Conservation (phyloP, 2,113 vertebrate species). For the Raja brachyura region DNA sequence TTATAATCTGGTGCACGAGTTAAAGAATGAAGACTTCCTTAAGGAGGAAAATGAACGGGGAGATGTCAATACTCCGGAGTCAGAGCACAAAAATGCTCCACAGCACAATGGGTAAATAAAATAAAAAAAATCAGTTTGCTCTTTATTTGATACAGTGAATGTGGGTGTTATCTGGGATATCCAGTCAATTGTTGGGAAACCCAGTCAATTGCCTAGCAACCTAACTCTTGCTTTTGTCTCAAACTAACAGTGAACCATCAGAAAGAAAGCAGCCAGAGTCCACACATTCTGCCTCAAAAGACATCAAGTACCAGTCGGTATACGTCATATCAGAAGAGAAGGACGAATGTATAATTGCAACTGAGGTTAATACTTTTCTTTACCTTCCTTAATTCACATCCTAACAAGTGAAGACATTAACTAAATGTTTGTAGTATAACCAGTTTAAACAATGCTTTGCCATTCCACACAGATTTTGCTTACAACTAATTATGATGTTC, state of each 20-base stretch:
- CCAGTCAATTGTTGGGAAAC: neutral
- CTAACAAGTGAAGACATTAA: neutral
- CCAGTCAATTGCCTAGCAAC: neutral
- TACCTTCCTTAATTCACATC: neutral
- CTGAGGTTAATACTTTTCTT: conserved; percentile 73
- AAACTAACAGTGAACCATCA: conserved; percentile 62
- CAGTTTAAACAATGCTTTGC: neutral
- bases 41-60: conserved; percentile 70
- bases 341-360: conserved; percentile 95
- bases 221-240: conserved; percentile 47
- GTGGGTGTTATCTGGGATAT: neutral
- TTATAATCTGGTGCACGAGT: conserved; percentile 90
- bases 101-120: conserved; percentile 72
- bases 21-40: conserved; percentile 67
- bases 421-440: neutral
- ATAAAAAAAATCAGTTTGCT: neutral
- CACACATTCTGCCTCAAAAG: conserved; percentile 65
- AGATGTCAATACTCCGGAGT: conserved; percentile 65
- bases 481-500: neutral
- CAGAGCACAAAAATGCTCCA: conserved; percentile 68
- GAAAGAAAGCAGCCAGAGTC: conserved; percentile 74
- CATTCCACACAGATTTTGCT: neutral
- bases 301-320: conserved; percentile 97
- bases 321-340: conserved; percentile 94
- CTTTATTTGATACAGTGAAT: neutral